Percentiles rank a stretch among this genome's conserved stretches.
Evolutionary conservation across 2,888 invertebrate species (phyloP).

Genomic region (Schrankia costaestrigalis): DNA sequence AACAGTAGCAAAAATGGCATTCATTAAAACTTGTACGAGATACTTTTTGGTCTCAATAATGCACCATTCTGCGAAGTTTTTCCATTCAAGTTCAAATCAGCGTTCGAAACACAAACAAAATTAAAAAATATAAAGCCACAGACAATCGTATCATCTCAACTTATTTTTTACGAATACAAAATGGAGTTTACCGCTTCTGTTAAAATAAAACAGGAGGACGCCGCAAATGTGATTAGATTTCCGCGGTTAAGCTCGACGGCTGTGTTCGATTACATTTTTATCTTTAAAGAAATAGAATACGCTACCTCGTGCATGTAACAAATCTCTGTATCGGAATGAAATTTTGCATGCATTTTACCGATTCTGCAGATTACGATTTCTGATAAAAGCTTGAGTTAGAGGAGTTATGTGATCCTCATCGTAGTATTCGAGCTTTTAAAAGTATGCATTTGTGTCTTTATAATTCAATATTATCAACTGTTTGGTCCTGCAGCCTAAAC

Average conservation of each 20-base stretch:
- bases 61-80: background rate
- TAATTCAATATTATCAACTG: too few species aligned
- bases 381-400: too few species aligned
- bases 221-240: constrained; percentile 38
- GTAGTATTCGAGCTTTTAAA: too few species aligned
- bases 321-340: constrained; percentile 3
- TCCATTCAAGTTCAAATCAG: constrained; percentile 1
- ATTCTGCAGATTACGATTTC: too few species aligned
- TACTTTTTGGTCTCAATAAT: too few species aligned
- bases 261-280: constrained; percentile 23
- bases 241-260: constrained; percentile 20
- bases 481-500: too few species aligned
- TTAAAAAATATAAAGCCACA: constrained; percentile 5
- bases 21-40: too few species aligned
- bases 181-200: constrained; percentile 13
- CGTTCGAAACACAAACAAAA: constrained; percentile 5
- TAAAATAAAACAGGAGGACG: constrained; percentile 19
- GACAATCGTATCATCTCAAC: constrained; percentile 5
- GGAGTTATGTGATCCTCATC: too few species aligned
- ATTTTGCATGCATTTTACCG: too few species aligned
- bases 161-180: constrained; percentile 16
- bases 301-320: constrained; percentile 1
- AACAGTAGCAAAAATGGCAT: too few species aligned
- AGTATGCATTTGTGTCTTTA: too few species aligned
- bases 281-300: constrained; percentile 14